A percentile compares a stretch with the other conserved stretches of the same genome.
These are phyloP conservation scores for Eupithecia centaureata DNA, from an alignment of 2,888 invertebrate species.

Conservation along the genomic window DNA sequence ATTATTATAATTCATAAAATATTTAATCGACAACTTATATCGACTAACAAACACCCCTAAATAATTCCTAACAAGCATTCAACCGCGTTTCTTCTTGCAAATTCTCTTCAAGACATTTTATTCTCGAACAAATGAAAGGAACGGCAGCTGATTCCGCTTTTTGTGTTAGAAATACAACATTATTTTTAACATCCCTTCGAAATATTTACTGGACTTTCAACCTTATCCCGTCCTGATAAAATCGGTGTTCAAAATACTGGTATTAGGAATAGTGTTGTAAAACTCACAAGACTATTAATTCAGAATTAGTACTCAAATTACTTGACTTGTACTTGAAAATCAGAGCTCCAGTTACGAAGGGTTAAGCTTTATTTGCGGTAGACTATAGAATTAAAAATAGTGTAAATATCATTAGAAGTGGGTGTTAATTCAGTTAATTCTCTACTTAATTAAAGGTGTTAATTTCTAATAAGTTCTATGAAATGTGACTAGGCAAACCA, in stretches of 20 bases:
- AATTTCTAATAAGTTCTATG: slow-evolving; percentile 21
- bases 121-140: slow-evolving; percentile 64
- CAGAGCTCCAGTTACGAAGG: slow-evolving; percentile 43
- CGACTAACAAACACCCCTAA: slow-evolving; percentile 48
- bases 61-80: slow-evolving; percentile 64
- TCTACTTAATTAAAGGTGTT: slow-evolving; percentile 39
- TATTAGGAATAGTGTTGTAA: background rate
- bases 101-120: slow-evolving; percentile 74
- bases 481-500: slow-evolving; percentile 14
- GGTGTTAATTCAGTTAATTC: slow-evolving; percentile 34
- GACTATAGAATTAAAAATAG: slow-evolving; percentile 43
- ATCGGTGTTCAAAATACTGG: background rate
- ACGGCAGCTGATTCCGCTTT: slow-evolving; percentile 75
- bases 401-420: slow-evolving; percentile 42
- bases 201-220: slow-evolving; percentile 11
- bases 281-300: slow-evolving; percentile 38
- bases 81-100: slow-evolving; percentile 76
- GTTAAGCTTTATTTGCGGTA: slow-evolving; percentile 39
- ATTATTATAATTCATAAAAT: background rate
- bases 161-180: slow-evolving; percentile 39
- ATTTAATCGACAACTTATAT: slow-evolving; percentile 30
- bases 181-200: background rate
- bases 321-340: slow-evolving; percentile 47
- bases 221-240: slow-evolving; percentile 8
- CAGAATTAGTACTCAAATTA: slow-evolving; percentile 50